Conservation (phyloP, 2,888 invertebrate species). For the Orthosia cruda region DNA sequence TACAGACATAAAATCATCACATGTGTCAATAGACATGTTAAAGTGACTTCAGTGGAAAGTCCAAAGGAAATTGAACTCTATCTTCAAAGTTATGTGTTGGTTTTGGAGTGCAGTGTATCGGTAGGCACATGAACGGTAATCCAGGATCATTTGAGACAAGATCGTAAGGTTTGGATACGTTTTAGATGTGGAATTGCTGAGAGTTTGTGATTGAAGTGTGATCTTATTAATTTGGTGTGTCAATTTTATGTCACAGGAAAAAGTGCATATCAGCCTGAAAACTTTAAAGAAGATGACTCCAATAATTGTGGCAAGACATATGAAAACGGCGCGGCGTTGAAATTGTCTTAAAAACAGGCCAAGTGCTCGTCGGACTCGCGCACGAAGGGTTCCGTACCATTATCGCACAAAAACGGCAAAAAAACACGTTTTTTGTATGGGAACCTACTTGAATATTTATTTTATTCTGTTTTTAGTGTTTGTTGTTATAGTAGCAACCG, state of each 20-base stretch:
- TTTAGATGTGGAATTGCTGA: slow-evolving; percentile 63
- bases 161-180: slow-evolving; percentile 76
- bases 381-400: too few species aligned
- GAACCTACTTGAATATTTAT: too few species aligned
- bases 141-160: slow-evolving; percentile 84
- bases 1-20: slow-evolving; percentile 74
- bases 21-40: slow-evolving; percentile 78
- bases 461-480: too few species aligned
- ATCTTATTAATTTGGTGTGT: slow-evolving; percentile 50
- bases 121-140: slow-evolving; percentile 76
- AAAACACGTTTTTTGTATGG: too few species aligned
- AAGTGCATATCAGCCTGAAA: too few species aligned
- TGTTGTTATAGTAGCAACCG: too few species aligned
- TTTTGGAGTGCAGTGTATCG: slow-evolving; percentile 39
- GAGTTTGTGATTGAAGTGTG: slow-evolving; percentile 56
- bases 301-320: too few species aligned
- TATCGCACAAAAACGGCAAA: too few species aligned
- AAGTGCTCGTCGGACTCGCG: too few species aligned
- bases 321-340: too few species aligned
- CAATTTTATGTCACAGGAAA: background rate
- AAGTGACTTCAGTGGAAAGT: slow-evolving; percentile 8
- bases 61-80: slow-evolving; percentile 27
- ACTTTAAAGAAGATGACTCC: too few species aligned
- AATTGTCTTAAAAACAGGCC: too few species aligned
- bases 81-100: slow-evolving; percentile 22